A percentile compares a stretch with the other conserved stretches of the same genome.
phyloP scores from a whole-genome alignment of 2,113 vertebrate genomes.

The Edolisoma coerulescens region DNA sequence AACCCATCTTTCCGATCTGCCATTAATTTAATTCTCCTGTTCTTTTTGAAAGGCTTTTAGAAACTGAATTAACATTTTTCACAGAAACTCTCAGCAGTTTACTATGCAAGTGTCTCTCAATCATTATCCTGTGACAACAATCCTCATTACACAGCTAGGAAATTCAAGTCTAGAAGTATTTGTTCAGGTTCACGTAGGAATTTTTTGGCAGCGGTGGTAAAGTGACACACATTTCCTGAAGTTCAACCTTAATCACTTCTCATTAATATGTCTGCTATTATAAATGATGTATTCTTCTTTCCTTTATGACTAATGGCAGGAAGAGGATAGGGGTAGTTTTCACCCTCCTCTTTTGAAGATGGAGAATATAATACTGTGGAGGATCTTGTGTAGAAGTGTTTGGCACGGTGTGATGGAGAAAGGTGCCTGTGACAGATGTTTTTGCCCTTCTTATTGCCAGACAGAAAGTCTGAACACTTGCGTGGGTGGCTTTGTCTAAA shows the following conservation, averaged over 20 bases:
- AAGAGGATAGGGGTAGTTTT: background rate
- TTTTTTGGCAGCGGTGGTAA: background rate
- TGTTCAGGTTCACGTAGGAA: background rate
- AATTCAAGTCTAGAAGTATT: background rate
- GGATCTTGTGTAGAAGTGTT: background rate
- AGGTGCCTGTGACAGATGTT: background rate
- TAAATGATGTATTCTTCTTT: background rate
- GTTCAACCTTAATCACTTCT: background rate
- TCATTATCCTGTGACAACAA: background rate
- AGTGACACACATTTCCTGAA: background rate
- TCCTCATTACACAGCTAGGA: background rate
- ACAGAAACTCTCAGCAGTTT: background rate
- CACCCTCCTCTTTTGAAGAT: background rate
- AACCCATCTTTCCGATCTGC: background rate
- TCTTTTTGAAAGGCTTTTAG: slow-evolving; percentile 27
- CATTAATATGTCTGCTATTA: background rate
- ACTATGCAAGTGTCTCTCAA: background rate
- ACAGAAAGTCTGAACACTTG: background rate
- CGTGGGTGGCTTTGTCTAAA: background rate
- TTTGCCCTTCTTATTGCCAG: background rate
- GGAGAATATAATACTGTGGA: background rate
- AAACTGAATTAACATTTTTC: background rate
- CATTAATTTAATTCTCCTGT: background rate
- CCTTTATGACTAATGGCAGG: background rate
- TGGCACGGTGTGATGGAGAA: background rate